Base-by-base conservation (phyloP, 2,888 invertebrate genomes). In the Trypoxylon attenuatum region DNA sequence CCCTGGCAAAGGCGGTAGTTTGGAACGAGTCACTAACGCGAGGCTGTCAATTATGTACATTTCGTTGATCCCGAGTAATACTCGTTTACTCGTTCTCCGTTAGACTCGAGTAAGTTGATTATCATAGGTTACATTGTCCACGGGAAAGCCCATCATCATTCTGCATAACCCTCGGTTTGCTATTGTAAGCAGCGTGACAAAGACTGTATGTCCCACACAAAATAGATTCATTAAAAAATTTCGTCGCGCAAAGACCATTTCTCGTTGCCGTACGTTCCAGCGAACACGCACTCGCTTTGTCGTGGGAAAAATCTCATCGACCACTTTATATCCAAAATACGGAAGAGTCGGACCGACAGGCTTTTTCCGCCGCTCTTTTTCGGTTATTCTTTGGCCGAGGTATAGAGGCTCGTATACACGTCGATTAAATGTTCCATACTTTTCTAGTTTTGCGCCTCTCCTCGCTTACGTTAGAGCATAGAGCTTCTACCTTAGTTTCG, bases 161-260 rank as follows among this genome's bases (percentile, higher is more conserved):
- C 22, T 38, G 25, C 16, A 33, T 29, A 54, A 53, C 62, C 59
- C 62, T 60, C 59, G 55, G 56, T 62, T 49, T 56, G 56, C 58
- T 33, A n/a, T n/a, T n/a, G n/a, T n/a, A 66, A 72, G 43, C 61
- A 23, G 43, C 58, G 38, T 61, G 62, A 59, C 56, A 49, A 18
- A 16, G 55, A 73, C 46, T 64, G 69, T 61, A 58, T 61, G 59
- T 66, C 53, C 51, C 59, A 53, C 25, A 47, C 25, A 66, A 72
- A 72, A 52, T 65, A 66, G 62, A 72, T 72, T 73, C 56, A 62
- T 72, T 72, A 73, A 73, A 72, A 69, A 73, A 69, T 72, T 73
- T 57, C 52, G 42, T 23, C 42, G 58, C 50, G 42, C 57, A 43
- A 49, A 45, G 57, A 39, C 52, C 38, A 42, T 56, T 58, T 69